A percentile compares a stretch with the other conserved stretches of the same genome.
Conservation (phyloP, 2,113 vertebrate species). For the Athene noctua region DNA sequence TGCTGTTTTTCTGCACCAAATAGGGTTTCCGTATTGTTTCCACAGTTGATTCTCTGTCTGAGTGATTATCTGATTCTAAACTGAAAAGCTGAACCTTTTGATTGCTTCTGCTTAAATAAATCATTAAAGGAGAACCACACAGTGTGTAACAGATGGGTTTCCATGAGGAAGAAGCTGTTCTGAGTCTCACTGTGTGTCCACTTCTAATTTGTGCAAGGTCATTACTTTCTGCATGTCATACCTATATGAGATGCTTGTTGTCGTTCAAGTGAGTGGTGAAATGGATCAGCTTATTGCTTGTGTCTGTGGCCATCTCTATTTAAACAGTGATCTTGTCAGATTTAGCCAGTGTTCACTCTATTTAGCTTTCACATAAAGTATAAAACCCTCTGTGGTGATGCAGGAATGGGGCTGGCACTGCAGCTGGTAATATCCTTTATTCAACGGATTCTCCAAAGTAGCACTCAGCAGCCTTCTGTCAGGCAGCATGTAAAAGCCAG, state of each 20-base stretch:
- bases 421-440: neutral
- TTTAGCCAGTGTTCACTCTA: neutral
- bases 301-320: neutral
- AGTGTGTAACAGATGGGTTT: neutral
- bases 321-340: neutral
- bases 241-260: neutral
- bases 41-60: neutral
- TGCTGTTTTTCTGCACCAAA: neutral
- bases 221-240: neutral
- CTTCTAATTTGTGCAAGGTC: neutral
- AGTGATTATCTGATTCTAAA: neutral
- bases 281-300: neutral
- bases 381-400: neutral
- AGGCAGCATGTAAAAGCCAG: neutral
- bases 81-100: neutral
- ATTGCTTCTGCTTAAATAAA: conserved; percentile 27
- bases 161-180: neutral
- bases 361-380: neutral
- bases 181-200: neutral
- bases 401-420: neutral
- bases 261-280: neutral
- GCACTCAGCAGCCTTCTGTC: neutral
- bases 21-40: neutral
- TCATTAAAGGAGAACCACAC: neutral
- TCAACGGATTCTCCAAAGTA: neutral